A percentile compares a stretch with the other conserved stretches of the same genome.
phyloP scores from a whole-genome alignment of 2,888 invertebrate genomes.

The Lepas anatifera region DNA sequence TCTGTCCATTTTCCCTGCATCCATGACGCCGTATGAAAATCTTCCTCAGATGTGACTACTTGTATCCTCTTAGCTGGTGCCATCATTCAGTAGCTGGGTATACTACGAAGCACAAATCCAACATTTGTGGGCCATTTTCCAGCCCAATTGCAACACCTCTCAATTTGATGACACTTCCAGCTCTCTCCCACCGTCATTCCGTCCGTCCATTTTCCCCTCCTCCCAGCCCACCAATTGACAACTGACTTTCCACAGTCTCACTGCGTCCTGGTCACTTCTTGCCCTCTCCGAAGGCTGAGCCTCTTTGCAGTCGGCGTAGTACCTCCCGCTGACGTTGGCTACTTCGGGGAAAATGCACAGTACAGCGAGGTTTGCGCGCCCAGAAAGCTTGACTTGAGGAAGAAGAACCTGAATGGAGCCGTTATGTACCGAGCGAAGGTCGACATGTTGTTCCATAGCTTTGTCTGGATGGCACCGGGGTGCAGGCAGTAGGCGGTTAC shows the following conservation, averaged over 20 bases:
- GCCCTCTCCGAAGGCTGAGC: background rate
- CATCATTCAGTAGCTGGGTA: too few relatives aligned
- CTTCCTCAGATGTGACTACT: too few relatives aligned
- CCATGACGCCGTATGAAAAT: too few relatives aligned
- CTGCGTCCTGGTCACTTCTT: background rate
- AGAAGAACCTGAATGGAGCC: background rate
- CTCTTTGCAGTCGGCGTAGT: background rate
- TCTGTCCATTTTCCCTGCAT: too few relatives aligned
- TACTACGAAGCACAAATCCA: too few relatives aligned
- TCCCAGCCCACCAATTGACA: too few relatives aligned
- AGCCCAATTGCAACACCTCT: too few relatives aligned
- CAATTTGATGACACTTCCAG: too few relatives aligned
- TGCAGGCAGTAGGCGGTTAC: slow-evolving; percentile 35
- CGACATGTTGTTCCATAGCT: slow-evolving; percentile 31
- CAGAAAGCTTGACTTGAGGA: background rate
- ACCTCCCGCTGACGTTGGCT: background rate
- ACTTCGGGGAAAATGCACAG: background rate
- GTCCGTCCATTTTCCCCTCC: too few relatives aligned
- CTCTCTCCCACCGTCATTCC: too few relatives aligned
- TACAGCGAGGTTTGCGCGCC: background rate
- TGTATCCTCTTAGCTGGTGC: too few relatives aligned
- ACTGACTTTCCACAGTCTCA: background rate
- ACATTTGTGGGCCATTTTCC: too few relatives aligned
- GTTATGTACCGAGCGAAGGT: slow-evolving; percentile 19
- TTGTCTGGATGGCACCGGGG: slow-evolving; percentile 36